Conservation (phyloP, 2,797 vertebrate genomes). For the Simalia tracyae region DNA sequence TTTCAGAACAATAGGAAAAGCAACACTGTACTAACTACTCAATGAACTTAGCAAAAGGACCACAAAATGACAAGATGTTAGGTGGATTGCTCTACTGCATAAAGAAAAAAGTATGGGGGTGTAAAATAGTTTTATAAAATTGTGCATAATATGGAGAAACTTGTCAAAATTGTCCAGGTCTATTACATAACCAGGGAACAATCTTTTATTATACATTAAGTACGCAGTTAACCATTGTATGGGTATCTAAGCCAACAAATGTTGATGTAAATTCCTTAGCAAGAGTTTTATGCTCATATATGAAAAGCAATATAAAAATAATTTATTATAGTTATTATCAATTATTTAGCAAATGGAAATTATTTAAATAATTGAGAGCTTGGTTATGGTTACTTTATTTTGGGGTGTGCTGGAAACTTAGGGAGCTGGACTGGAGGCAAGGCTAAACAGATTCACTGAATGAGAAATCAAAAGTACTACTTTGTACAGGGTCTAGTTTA, state of each 20-base stretch:
- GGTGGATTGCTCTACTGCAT: background rate
- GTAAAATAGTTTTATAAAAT: background rate
- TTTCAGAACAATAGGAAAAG: background rate
- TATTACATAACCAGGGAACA: background rate
- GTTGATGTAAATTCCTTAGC: slow-evolving; percentile 10
- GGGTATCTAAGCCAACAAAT: background rate
- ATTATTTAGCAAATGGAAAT: background rate
- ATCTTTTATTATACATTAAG: background rate
- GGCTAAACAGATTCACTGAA: background rate
- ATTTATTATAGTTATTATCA: background rate
- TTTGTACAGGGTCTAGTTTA: background rate
- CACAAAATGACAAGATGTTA: background rate
- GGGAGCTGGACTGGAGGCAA: background rate
- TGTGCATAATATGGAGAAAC: background rate
- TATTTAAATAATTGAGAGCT: background rate
- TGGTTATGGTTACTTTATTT: background rate
- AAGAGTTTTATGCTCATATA: background rate
- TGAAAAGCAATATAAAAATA: background rate
- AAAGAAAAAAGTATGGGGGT: background rate
- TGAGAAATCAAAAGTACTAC: background rate
- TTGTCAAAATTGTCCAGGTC: background rate
- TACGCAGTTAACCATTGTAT: background rate
- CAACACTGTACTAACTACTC: background rate
- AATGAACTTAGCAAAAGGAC: slow-evolving; percentile 24
- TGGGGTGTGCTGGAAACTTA: background rate